Evolutionary conservation across 2,888 invertebrate species (phyloP).

Genomic region (Apoderus coryli): DNA sequence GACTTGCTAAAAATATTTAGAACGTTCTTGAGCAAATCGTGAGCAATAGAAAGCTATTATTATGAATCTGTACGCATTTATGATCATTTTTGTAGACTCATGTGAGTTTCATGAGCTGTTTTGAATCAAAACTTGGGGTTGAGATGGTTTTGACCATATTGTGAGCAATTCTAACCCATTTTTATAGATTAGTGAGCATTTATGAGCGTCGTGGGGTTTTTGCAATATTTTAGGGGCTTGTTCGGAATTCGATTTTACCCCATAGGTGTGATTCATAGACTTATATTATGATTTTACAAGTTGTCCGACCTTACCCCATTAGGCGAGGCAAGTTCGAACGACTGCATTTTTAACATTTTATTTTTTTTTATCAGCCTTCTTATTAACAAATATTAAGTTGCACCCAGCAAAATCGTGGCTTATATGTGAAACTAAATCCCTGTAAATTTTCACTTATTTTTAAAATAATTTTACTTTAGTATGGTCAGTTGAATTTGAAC

Average conservation of each 20-base stretch:
- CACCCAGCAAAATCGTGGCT: slow-evolving; percentile 1
- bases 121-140: too few relatives aligned
- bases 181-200: too few relatives aligned
- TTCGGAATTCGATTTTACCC: slow-evolving; percentile 6
- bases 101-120: too few relatives aligned
- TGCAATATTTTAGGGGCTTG: slow-evolving; percentile 3
- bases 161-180: too few relatives aligned
- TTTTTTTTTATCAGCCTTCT: slow-evolving; percentile 4
- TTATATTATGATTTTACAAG: slow-evolving; percentile 7
- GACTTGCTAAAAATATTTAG: too few relatives aligned
- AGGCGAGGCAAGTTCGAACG: slow-evolving; percentile 2
- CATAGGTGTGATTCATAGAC: slow-evolving; percentile 4
- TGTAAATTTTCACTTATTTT: slow-evolving; percentile 4
- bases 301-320: slow-evolving; percentile 5
- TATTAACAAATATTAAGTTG: slow-evolving; percentile 5
- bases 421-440: slow-evolving; percentile 2
- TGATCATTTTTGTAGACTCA: too few relatives aligned
- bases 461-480: slow-evolving; percentile 4
- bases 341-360: slow-evolving; percentile 3
- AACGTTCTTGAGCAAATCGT: too few relatives aligned
- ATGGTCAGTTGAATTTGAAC: slow-evolving; percentile 1
- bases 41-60: too few relatives aligned
- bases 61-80: too few relatives aligned
- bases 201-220: too few relatives aligned
- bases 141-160: too few relatives aligned